Evolutionary conservation across 2,888 invertebrate species (phyloP).

Genomic region (Sesia bembeciformis): DNA sequence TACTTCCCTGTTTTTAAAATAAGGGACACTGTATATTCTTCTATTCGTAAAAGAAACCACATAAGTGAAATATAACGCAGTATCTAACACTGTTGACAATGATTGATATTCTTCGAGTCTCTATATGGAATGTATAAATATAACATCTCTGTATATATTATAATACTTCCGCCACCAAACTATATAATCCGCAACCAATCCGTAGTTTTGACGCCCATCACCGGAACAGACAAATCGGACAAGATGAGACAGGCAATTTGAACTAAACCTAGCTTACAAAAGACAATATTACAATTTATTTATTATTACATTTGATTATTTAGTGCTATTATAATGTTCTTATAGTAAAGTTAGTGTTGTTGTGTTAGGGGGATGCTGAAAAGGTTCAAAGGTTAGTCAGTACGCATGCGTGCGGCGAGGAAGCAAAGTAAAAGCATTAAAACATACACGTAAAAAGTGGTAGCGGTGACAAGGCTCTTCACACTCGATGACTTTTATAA

Average conservation of each 20-base stretch:
- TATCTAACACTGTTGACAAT: no score
- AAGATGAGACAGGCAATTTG: conserved; percentile 47
- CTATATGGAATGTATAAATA: neutral
- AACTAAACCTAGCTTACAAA: conserved; percentile 7
- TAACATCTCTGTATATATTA: neutral
- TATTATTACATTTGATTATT: conserved; percentile 11
- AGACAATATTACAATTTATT: neutral
- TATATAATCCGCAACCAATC: conserved; percentile 14
- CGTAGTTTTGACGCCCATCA: conserved; percentile 22
- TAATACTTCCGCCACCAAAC: neutral
- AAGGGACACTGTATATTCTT: no score
- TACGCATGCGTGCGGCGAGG: conserved; percentile 67
- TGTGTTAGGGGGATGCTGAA: conserved; percentile 67
- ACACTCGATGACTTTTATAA: conserved; percentile 8
- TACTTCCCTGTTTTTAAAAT: no score
- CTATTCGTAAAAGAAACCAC: no score
- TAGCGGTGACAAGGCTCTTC: conserved; percentile 51
- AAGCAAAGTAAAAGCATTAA: conserved; percentile 59
- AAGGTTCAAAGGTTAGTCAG: conserved; percentile 67
- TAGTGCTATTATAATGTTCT: conserved; percentile 22
- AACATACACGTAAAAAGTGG: conserved; percentile 40
- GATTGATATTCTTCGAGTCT: no score
- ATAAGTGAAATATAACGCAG: no score
- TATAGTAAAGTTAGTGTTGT: conserved; percentile 36
- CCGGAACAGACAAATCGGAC: conserved; percentile 13